These are phyloP conservation scores for Labeo rohita DNA, from an alignment of 2,113 vertebrate genomes.

Conservation along the genomic window DNA sequence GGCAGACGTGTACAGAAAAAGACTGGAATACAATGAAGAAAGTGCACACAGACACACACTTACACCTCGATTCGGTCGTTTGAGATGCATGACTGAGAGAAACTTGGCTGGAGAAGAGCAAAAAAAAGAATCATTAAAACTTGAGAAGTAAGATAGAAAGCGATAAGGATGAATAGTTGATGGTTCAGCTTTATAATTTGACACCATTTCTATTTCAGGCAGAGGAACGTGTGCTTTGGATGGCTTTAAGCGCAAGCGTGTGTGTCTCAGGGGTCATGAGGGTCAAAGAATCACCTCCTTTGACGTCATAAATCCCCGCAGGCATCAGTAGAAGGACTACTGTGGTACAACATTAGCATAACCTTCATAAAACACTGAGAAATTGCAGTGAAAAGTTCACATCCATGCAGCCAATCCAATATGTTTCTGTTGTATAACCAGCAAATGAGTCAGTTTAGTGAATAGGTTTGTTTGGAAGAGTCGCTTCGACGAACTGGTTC, in stretches of 20 bases:
- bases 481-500: background rate
- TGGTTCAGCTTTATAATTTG: constrained; percentile 14
- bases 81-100: background rate
- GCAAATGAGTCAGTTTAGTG: background rate
- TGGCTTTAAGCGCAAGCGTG: background rate
- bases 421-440: background rate
- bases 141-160: background rate
- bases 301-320: constrained; percentile 3
- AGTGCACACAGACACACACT: constrained; percentile 25
- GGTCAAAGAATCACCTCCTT: constrained; percentile 7
- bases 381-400: background rate
- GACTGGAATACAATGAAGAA: constrained; percentile 1
- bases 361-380: background rate
- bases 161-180: constrained; percentile 1
- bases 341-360: background rate
- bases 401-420: background rate
- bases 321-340: background rate
- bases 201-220: constrained; percentile 28
- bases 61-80: background rate
- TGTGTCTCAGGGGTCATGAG: background rate
- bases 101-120: constrained; percentile 10
- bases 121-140: constrained; percentile 11
- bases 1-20: constrained; percentile 7
- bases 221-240: background rate
- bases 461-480: background rate